phyloP scores from a whole-genome alignment of 2,113 vertebrate genomes.

The Microcebus jonahi region DNA sequence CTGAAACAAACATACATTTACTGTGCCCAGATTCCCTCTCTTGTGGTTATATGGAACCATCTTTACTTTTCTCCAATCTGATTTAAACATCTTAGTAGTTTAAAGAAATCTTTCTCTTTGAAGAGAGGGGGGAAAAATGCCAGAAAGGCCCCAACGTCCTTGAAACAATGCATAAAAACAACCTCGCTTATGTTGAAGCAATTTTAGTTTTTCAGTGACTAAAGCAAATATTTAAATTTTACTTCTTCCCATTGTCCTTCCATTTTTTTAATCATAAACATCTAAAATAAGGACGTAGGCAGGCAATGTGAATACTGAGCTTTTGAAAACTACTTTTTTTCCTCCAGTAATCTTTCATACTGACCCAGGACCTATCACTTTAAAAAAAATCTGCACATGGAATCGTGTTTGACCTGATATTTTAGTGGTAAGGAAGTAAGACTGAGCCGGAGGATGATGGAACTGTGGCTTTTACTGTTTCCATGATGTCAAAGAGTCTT shows the following conservation, averaged over 20 bases:
- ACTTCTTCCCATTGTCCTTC: neutral
- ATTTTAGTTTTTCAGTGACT: conserved; percentile 16
- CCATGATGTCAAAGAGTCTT: conserved; percentile 49
- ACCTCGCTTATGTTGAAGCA: conserved; percentile 49
- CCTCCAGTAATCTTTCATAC: conserved; percentile 67
- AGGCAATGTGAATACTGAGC: conserved; percentile 71
- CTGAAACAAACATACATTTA: neutral
- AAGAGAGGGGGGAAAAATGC: neutral
- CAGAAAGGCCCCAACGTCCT: neutral
- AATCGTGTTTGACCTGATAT: conserved; percentile 47
- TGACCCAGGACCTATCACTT: conserved; percentile 54
- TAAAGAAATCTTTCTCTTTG: neutral
- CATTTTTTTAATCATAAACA: conserved; percentile 29
- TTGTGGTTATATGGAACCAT: neutral
- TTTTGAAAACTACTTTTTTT: conserved; percentile 45
- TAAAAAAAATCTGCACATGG: conserved; percentile 59
- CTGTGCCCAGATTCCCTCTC: neutral
- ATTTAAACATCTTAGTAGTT: neutral
- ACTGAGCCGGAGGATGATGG: neutral
- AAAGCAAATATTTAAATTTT: conserved; percentile 56
- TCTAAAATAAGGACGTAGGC: conserved; percentile 66
- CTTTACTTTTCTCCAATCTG: neutral
- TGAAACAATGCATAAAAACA: conserved; percentile 63
- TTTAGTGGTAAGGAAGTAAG: conserved; percentile 61
- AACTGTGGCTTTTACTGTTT: conserved; percentile 49